Base-by-base conservation (phyloP, 1,140 invertebrate species). In the Papilio glaucus region DNA sequence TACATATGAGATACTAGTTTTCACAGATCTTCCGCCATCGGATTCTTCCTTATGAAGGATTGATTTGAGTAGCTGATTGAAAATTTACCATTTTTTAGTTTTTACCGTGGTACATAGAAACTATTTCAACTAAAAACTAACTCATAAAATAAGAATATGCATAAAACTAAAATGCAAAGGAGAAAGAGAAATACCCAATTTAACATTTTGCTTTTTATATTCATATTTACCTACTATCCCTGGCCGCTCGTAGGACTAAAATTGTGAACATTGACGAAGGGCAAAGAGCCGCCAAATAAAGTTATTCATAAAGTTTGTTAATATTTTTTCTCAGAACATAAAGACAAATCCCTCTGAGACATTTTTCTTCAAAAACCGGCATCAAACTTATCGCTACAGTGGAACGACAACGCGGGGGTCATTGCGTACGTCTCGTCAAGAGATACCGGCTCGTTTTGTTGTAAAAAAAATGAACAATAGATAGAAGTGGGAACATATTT, bases 401-500 rank as follows among this genome's bases (percentile, higher is more conserved):
- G 68, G 37, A 69, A 69, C 67, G 67, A 69, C 73, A 67, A 72
- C 72, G 15, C 49, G 26, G 69, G 69, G 72, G 69, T 75, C 71
- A 69, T 78, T 76, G 72, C 71, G 57, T 63, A 67, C 65, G 71
- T 72, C 62, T 38, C 41, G 24, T 29, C 33, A 26, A 15, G 63
- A 75, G 72, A 79, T 77, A 75, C 57, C 68, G 49, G 21, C 61
- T 57, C 18, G 45, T 38, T 71, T 74, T 63, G 42, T 41, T 62
- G n/a, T 38, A 68, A 73, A 79, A 77, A 73, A 70, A 73, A 79
- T 67, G 61, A 71, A 81, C 76, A 83, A 77, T 76, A 78, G 73
- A 80, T 77, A 81, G 77, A 81, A 81, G 63, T 57, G 73, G 53
- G 24, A 83, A 83, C 81, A 87, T 83, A 85, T 85, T 87, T 88